These are phyloP conservation scores for Limanda limanda DNA, from an alignment of 2,113 vertebrate genomes.

Conservation along the genomic window DNA sequence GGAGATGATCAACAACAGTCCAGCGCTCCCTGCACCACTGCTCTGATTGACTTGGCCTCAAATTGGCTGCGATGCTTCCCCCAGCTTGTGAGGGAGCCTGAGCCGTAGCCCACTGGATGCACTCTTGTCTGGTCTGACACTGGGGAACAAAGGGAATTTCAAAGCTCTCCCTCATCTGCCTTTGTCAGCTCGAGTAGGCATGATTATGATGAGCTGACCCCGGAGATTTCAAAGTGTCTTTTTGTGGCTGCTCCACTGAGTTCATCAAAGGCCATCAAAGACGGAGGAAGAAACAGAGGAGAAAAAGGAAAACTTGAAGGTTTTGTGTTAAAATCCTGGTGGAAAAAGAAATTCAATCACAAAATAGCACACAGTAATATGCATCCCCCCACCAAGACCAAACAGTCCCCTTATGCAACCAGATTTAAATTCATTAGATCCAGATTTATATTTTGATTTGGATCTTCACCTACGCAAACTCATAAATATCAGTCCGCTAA, in stretches of 20 bases:
- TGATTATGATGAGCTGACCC: constrained; percentile 54
- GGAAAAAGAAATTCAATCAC: neutral
- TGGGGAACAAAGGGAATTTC: constrained; percentile 70
- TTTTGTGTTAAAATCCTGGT: neutral
- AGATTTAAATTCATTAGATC: neutral
- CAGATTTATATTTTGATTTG: neutral
- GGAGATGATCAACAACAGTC: constrained; percentile 67
- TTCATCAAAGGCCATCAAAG: constrained; percentile 49
- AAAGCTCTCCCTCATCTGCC: constrained; percentile 66
- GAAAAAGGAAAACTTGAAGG: neutral
- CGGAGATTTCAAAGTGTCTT: constrained; percentile 43
- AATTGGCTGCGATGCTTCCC: constrained; percentile 61
- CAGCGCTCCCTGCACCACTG: constrained; percentile 42
- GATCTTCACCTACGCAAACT: no score
- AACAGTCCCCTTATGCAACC: neutral
- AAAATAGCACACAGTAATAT: no score
- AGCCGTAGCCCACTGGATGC: constrained; percentile 30
- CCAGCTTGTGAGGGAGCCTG: constrained; percentile 35
- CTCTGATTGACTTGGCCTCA: constrained; percentile 70
- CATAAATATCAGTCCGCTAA: no score
- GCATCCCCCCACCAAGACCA: neutral
- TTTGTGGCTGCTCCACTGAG: constrained; percentile 34
- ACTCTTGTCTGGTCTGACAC: constrained; percentile 45
- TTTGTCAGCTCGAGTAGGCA: constrained; percentile 57
- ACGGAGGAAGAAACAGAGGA: constrained; percentile 12